Conservation (phyloP, 2,797 vertebrate species). For the Octomys mimax region DNA sequence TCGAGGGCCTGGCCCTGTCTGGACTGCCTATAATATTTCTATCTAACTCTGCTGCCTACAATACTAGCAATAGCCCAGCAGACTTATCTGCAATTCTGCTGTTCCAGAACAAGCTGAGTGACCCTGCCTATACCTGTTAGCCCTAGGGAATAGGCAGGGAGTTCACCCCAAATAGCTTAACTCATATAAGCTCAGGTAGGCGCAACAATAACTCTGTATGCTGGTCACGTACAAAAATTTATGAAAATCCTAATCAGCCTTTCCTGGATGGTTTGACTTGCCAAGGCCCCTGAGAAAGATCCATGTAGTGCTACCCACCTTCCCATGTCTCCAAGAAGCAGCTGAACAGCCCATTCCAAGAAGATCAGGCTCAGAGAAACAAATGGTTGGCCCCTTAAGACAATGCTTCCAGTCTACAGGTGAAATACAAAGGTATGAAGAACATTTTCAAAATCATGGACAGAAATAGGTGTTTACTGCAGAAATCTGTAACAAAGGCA, state of each 20-base stretch:
- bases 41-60: too few species aligned
- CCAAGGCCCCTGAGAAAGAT: neutral
- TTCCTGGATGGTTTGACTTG: neutral
- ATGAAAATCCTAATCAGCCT: neutral
- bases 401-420: neutral
- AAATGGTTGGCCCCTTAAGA: neutral
- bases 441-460: neutral
- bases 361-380: neutral
- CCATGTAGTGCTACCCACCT: neutral
- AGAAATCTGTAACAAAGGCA: neutral
- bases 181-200: neutral
- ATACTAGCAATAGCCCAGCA: neutral
- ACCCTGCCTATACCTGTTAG: neutral
- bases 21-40: too few species aligned
- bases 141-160: neutral
- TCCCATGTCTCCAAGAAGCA: neutral
- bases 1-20: too few species aligned
- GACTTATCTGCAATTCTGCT: neutral
- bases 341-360: neutral
- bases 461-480: neutral
- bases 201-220: neutral
- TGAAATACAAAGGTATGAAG: neutral
- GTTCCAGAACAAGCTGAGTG: neutral
- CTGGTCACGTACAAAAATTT: neutral
- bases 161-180: neutral